Conservation (phyloP, 2,888 invertebrate genomes). For the Chaitophorus viminalis region DNA sequence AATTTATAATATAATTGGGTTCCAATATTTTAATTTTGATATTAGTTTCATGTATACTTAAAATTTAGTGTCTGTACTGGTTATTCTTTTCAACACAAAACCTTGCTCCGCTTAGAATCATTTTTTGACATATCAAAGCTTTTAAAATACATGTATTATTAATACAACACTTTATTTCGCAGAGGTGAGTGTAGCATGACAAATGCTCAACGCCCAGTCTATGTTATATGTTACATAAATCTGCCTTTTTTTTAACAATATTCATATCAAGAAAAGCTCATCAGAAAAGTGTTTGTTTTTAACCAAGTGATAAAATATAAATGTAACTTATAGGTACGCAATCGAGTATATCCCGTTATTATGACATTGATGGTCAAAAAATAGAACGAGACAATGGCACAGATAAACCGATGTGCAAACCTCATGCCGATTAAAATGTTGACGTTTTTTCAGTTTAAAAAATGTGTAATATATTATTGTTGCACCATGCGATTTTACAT, state of each 20-base stretch:
- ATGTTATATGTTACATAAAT: not conserved
- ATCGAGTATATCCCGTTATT: conserved; percentile 45
- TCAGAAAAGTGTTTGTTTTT: not conserved
- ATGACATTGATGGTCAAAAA: conserved; percentile 56
- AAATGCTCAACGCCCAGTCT: not conserved
- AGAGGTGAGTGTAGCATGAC: not conserved
- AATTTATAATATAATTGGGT: no score
- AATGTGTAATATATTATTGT: not conserved
- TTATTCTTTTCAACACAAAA: not conserved
- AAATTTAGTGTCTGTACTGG: no score
- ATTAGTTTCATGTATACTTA: no score
- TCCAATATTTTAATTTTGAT: no score
- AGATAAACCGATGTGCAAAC: conserved; percentile 30
- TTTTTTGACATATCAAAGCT: not conserved
- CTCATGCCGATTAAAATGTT: conserved; percentile 42
- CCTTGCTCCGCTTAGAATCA: not conserved
- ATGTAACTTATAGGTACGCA: conserved; percentile 59
- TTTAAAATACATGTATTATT: not conserved
- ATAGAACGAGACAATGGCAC: conserved; percentile 58
- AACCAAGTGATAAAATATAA: conserved; percentile 11
- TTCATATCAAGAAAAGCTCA: not conserved
- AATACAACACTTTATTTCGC: not conserved
- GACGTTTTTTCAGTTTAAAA: not conserved
- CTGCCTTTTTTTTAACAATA: not conserved
- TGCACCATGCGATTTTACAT: not conserved